Base-by-base conservation (phyloP, 1,140 invertebrate species). In the Episyrphus balteatus region DNA sequence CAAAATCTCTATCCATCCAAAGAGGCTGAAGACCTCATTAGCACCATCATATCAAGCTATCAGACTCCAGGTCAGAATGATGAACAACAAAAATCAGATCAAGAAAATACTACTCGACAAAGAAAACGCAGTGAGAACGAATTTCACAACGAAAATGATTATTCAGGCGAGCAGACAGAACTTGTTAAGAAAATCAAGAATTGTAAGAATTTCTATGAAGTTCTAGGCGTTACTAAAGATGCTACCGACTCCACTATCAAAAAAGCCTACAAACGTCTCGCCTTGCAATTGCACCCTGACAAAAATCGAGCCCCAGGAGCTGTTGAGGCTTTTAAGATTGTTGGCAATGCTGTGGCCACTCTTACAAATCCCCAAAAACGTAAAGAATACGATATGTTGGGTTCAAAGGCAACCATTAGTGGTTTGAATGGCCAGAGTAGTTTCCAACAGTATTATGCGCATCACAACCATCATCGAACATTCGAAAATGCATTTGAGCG, bases 301-400 rank as follows among this genome's bases (percentile, higher is more conserved):
- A 99, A 99, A 73, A 99, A 98, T 68, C 92, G 91, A 68, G 88
- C 90, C 17, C 94, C 94, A 1, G 92, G 93, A 11, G 84, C 96
- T 30, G 84, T 82, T 14, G 93, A 98, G 72, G 93, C 95, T 9
- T 99, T 99, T 66, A 98, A 98, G 81, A 86, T 74, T 3, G 74
- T 81, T 33, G 78, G 93, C 48, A 98, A 97, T 77, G 94, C 96
- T 8, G 95, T 93, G 47, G 88, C 89, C 14, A 82, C 94, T 21
- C 72, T 99, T 8, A 95, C 87, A 46, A 92, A 98, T 73, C 56
- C 79, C 0, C 87, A 93, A 57, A 98, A 98, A 70, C 74, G 92
- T 33, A 92, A 91, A 65, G 86, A 91, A 55, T 99, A 98, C 72
- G 94, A 98, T 71, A 59, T 85, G 55, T 89, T 80, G 69, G 89